Evolutionary conservation across 2,888 invertebrate species (phyloP).

Genomic region (Drosophila meridionalis): DNA sequence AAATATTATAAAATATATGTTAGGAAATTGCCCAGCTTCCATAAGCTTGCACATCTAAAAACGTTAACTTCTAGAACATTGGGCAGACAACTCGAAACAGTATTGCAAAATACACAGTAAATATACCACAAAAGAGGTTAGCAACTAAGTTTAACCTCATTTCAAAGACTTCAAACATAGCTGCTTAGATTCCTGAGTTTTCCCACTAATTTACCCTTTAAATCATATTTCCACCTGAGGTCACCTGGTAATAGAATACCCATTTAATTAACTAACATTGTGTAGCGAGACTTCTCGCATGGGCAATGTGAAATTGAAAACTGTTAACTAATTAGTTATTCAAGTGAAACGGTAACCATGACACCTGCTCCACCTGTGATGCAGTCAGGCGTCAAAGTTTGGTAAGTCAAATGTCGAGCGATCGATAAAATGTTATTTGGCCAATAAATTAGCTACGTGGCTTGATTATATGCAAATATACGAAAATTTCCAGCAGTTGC

Average conservation of each 20-base stretch:
- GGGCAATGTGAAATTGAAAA: constrained; percentile 6
- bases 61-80: no score
- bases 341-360: background rate
- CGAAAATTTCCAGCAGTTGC: constrained; percentile 41
- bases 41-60: no score
- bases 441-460: constrained; percentile 53
- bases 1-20: no score
- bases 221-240: background rate
- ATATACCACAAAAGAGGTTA: no score
- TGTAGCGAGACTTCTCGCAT: background rate
- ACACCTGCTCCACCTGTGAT: background rate
- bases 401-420: constrained; percentile 23
- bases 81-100: no score
- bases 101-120: no score
- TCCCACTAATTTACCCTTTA: background rate
- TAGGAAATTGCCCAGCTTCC: no score
- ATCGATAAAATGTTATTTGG: constrained; percentile 39
- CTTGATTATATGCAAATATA: constrained; percentile 75
- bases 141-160: background rate
- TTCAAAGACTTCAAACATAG: background rate
- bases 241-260: background rate
- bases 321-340: constrained; percentile 9
- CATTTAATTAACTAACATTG: background rate
- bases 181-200: background rate
- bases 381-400: constrained; percentile 4